phyloP scores from a whole-genome alignment of 2,888 invertebrate genomes.

The Cepaea hortensis region DNA sequence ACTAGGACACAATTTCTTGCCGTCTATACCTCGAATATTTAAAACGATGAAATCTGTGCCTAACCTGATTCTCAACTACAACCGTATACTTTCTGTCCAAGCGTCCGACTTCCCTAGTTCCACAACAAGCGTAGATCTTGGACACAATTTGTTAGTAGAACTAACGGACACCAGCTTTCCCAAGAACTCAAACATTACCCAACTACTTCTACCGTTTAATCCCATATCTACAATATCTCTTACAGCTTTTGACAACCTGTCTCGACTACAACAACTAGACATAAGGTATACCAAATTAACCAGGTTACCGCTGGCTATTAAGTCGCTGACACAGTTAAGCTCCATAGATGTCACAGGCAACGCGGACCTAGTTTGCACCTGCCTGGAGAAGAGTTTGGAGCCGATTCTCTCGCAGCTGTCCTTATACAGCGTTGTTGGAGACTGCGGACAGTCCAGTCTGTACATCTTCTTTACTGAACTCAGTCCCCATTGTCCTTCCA shows the following conservation, averaged over 20 bases:
- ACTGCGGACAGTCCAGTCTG: no score
- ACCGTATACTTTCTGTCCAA: no score
- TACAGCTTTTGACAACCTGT: not conserved
- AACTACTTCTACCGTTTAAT: not conserved
- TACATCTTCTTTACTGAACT: no score
- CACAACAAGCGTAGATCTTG: no score
- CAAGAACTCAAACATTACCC: not conserved
- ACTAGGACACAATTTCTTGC: no score
- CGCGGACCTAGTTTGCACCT: constrained; percentile 4
- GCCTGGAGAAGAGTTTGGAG: not conserved
- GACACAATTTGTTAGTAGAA: not conserved
- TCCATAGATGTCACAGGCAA: not conserved
- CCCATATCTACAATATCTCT: not conserved
- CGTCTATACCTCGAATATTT: no score
- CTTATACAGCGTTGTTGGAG: not conserved
- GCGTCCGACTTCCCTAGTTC: no score
- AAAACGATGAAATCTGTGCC: no score
- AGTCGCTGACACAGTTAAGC: not conserved
- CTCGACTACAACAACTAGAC: not conserved
- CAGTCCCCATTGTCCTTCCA: no score
- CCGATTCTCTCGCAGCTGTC: not conserved
- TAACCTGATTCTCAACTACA: no score
- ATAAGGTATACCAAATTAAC: not conserved
- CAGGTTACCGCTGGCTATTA: constrained; percentile 14
- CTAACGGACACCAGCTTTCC: not conserved